These are phyloP conservation scores for Corvus moneduloides DNA, from an alignment of 2,113 vertebrate species.

Conservation along the genomic window DNA sequence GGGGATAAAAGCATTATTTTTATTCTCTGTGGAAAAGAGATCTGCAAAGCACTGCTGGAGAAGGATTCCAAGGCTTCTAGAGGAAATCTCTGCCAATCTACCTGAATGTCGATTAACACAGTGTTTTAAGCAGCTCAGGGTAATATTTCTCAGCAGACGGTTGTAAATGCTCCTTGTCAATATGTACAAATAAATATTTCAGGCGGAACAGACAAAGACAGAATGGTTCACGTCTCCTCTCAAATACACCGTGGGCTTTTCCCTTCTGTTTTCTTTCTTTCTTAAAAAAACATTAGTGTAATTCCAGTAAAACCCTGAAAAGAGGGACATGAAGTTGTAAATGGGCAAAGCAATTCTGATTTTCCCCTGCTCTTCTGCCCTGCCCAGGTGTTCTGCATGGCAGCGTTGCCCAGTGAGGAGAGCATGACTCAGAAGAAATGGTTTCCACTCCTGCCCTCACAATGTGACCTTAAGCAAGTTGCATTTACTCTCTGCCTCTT, in stretches of 20 bases:
- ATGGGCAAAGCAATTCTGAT: not conserved
- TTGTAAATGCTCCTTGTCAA: conserved; percentile 60
- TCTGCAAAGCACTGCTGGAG: not conserved
- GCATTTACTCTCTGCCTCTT: not conserved
- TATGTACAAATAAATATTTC: conserved; percentile 60
- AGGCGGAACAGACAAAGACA: conserved; percentile 1
- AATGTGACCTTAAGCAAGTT: not conserved
- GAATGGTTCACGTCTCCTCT: not conserved
- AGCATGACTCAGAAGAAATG: not conserved
- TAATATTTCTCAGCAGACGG: conserved; percentile 21
- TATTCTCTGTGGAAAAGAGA: not conserved
- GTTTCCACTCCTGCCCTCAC: not conserved
- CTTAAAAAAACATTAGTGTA: not conserved
- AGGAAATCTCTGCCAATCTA: not conserved
- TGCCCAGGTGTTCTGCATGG: not conserved
- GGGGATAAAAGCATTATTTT: not conserved
- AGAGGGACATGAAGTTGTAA: not conserved
- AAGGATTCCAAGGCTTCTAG: not conserved
- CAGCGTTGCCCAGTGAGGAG: not conserved
- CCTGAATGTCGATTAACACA: not conserved
- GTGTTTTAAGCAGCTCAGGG: conserved; percentile 25
- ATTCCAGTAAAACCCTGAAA: not conserved
- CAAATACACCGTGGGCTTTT: not conserved
- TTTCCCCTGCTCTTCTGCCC: not conserved
- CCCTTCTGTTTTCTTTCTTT: not conserved